Evolutionary conservation across 1,140 invertebrate species (phyloP), one percentile per base, ranked within the genome.

Genomic region (Penaeus japonicus): DNA sequence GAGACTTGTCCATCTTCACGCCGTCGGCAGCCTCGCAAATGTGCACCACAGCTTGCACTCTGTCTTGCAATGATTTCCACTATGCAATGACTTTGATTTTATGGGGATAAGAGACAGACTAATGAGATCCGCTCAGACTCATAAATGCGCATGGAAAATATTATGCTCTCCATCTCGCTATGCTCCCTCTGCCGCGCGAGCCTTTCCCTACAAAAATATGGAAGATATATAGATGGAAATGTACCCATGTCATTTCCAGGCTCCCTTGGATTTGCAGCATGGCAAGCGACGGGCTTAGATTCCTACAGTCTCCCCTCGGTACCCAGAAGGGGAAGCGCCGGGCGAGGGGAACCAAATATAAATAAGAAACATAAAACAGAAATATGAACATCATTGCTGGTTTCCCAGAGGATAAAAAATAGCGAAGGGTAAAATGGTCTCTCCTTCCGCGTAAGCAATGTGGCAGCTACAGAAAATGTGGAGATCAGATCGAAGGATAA

Each of bases 11-110:
- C 39, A 39, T 39, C 39, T 39, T 39, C 39, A 39, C 39, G 39
- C 39, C 39, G 39, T 39, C 39, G 39, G 39, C 39, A 39, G 39
- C 39, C 39, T 39, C 39, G 39, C 39, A 39, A 39, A 39, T 39
- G 39, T 39, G 39, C 39, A 39, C 39, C 39, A 10, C 39, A 39
- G 39, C 39, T 39, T 70, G 39, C 20, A 77, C 65, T 83, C 80
- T 75, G 80, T 82, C 86, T 82, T 78, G 79, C 65, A 77, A 83
- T 88, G 86, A 88, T 88, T 88, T 88, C 86, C 86, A 88, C 80
- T 88, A 88, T 83, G 86, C 86, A 88, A 80, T 88, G 86, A 83
- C 86, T 83, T 83, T 78, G 86, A 88, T 88, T 88, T 88, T 88
- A 88, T 77, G 80, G 86, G 83, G 65, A 70, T 62, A n/a, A 57